Conservation (phyloP, 2,888 invertebrate species). For the Caenorhabditis panamensis region DNA sequence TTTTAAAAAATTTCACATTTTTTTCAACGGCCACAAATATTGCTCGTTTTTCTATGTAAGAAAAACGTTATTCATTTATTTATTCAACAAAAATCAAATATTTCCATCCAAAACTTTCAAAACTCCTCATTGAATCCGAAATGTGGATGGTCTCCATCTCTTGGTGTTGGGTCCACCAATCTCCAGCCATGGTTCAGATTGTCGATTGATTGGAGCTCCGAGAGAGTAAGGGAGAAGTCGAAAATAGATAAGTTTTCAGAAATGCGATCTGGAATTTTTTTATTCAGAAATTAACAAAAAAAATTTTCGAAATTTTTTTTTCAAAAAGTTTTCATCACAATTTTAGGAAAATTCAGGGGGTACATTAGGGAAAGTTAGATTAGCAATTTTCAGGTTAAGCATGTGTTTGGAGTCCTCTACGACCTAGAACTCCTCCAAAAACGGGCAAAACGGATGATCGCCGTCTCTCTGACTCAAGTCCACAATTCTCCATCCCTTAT, state of each 20-base stretch:
- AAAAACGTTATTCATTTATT: too few relatives aligned
- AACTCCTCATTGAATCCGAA: conserved; percentile 69
- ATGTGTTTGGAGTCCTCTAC: too few relatives aligned
- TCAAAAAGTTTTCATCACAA: conserved; percentile 3
- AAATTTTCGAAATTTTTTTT: background rate
- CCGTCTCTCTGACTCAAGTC: conserved; percentile 67
- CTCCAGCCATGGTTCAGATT: conserved; percentile 66
- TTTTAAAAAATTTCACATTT: too few relatives aligned
- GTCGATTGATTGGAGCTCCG: conserved; percentile 78
- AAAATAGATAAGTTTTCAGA: conserved; percentile 81
- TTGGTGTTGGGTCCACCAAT: conserved; percentile 64
- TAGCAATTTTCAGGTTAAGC: too few relatives aligned
- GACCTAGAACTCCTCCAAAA: conserved; percentile 66
- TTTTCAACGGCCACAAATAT: too few relatives aligned
- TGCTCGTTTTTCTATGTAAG: too few relatives aligned
- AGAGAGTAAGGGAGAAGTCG: conserved; percentile 79
- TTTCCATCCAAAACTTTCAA: conserved; percentile 36
- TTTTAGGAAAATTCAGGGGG: too few relatives aligned
- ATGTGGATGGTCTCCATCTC: conserved; percentile 69
- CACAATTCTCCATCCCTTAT: conserved; percentile 70
- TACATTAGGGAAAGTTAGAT: too few relatives aligned
- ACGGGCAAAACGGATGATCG: conserved; percentile 71
- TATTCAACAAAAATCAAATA: too few relatives aligned
- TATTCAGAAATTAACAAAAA: conserved; percentile 4
- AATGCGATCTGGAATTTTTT: conserved; percentile 60